A percentile compares a stretch with the other conserved stretches of the same genome.
Evolutionary conservation across 2,113 vertebrate genomes (phyloP).

Genomic region (Grallaria varia): DNA sequence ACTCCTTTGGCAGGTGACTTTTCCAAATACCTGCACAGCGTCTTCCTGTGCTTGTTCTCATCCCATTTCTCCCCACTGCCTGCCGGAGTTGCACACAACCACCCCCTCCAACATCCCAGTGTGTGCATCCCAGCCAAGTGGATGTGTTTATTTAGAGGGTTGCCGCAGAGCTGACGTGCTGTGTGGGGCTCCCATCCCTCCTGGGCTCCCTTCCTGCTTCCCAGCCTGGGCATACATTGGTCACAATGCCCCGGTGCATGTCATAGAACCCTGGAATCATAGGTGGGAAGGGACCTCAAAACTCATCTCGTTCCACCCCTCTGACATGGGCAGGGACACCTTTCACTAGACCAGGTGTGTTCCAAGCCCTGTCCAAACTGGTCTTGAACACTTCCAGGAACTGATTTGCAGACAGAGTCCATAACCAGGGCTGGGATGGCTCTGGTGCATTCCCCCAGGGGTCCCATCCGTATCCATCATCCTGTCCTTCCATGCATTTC

Average conservation of each 20-base stretch:
- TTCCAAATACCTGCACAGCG: neutral
- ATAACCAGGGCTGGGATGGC: neutral
- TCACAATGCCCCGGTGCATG: fast-evolving
- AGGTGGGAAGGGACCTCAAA: neutral
- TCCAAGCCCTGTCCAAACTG: neutral
- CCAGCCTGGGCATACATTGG: fast-evolving
- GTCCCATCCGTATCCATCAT: neutral
- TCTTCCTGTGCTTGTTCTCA: neutral
- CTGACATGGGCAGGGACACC: neutral
- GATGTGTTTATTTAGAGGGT: slow-evolving; percentile 28
- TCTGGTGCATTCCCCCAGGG: neutral
- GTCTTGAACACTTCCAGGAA: neutral
- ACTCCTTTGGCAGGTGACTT: neutral
- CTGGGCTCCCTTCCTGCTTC: neutral
- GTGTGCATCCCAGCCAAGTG: neutral
- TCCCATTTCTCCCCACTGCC: neutral
- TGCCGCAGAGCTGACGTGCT: neutral
- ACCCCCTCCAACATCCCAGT: neutral
- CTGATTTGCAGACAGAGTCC: neutral
- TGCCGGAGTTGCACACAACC: fast-evolving
- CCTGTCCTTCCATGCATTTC: neutral
- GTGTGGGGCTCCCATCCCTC: neutral
- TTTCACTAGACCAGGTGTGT: neutral
- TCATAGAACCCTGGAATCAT: neutral
- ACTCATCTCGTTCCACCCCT: neutral